These are phyloP conservation scores for Cavia aperea DNA, from an alignment of 2,113 vertebrate genomes.

Conservation along the genomic window DNA sequence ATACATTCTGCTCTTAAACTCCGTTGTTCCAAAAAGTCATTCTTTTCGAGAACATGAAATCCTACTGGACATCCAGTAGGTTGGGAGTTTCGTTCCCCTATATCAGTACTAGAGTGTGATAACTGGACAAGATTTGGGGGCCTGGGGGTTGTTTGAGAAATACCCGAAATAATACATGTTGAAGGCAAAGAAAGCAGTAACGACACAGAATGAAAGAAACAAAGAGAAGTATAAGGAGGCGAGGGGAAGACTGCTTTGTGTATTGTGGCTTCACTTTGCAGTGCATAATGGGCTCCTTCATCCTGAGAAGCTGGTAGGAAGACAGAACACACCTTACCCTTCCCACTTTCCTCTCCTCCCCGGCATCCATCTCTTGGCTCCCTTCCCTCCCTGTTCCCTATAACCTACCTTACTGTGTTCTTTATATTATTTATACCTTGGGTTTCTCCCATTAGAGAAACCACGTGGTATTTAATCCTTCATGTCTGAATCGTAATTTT, in stretches of 20 bases:
- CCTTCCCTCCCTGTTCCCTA: neutral
- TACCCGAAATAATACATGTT: neutral
- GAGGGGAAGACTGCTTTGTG: neutral
- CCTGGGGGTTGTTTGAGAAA: neutral
- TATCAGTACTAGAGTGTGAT: neutral
- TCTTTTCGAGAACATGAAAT: no score
- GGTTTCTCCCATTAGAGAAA: neutral
- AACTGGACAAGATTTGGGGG: neutral
- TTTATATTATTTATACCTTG: neutral
- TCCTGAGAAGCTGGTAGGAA: neutral
- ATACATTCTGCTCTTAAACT: no score
- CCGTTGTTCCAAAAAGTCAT: no score
- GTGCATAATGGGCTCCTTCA: no score
- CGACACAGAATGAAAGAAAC: no score
- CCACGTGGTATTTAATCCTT: neutral
- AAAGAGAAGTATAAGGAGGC: neutral
- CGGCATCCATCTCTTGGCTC: neutral
- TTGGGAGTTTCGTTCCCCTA: no score
- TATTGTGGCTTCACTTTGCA: neutral
- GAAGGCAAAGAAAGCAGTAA: neutral
- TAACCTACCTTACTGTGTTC: neutral
- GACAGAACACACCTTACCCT: neutral
- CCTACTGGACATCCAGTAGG: no score
- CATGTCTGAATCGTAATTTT: neutral
- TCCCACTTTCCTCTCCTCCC: neutral